Conservation (phyloP, 2,888 invertebrate genomes). For the Scelioninae gen. 1 region DNA sequence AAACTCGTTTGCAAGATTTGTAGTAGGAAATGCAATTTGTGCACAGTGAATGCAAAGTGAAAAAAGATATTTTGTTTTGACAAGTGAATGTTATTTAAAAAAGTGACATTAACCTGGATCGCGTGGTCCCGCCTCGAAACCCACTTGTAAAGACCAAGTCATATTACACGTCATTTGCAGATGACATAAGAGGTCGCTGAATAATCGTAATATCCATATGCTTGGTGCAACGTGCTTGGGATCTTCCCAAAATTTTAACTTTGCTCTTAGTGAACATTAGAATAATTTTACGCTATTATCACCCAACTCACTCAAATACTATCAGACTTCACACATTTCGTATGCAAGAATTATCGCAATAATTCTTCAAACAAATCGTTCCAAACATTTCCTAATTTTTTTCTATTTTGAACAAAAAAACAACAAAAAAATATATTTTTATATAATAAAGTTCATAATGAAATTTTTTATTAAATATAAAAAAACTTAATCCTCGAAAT, state of each 20-base stretch:
- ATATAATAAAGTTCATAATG: no score
- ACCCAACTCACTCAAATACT: not conserved
- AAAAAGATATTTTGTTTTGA: conserved; percentile 2
- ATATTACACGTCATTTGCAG: conserved; percentile 54
- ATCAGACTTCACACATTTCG: conserved; percentile 5
- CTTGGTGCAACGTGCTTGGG: conserved; percentile 28
- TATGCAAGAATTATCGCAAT: not conserved
- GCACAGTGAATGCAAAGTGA: not conserved
- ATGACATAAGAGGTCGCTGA: conserved; percentile 46
- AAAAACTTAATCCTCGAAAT: no score
- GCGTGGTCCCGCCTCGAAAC: conserved; percentile 6
- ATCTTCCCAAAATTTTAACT: conserved; percentile 38
- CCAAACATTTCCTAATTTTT: no score
- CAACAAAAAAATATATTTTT: no score
- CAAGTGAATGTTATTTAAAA: conserved; percentile 29
- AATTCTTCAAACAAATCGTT: no score
- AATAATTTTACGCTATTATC: conserved; percentile 21
- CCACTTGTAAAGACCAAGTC: conserved; percentile 36
- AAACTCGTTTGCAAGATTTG: no score
- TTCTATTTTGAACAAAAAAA: no score
- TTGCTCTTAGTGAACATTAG: conserved; percentile 15
- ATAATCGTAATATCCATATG: conserved; percentile 52
- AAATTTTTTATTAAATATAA: no score
- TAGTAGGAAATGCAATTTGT: not conserved
- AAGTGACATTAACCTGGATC: conserved; percentile 41